Conservation (phyloP, 2,888 invertebrate genomes). For the Mongoloraphidia duomilia region DNA sequence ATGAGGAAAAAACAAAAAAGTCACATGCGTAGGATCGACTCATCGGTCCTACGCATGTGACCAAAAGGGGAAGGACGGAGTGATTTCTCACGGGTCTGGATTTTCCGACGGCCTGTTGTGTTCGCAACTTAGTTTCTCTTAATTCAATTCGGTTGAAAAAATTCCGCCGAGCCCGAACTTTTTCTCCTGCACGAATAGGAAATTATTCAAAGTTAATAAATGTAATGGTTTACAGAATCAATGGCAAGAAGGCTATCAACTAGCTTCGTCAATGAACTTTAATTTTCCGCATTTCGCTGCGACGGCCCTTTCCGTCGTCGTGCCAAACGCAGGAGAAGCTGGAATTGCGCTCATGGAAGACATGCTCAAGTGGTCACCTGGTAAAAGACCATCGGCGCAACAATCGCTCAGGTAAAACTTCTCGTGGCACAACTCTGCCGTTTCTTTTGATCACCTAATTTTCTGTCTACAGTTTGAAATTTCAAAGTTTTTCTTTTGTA, state of each 20-base stretch:
- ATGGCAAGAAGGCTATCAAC: slow-evolving; percentile 90
- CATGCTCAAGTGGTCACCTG: slow-evolving; percentile 83
- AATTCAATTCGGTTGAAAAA: not conserved
- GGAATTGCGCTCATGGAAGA: slow-evolving; percentile 74
- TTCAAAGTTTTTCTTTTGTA: no score
- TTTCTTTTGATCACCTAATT: no score
- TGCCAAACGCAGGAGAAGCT: slow-evolving; percentile 69
- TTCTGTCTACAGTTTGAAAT: no score
- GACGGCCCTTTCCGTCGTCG: slow-evolving; percentile 63
- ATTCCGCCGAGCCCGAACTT: not conserved
- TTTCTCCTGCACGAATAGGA: not conserved
- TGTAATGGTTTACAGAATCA: slow-evolving; percentile 42
- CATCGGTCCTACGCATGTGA: no score
- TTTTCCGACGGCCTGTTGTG: no score
- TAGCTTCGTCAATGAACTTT: slow-evolving; percentile 89
- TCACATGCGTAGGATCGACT: not conserved
- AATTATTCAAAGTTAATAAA: not conserved
- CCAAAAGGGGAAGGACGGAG: not conserved
- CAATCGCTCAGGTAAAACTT: slow-evolving; percentile 41
- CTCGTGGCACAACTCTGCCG: no score
- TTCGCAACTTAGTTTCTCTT: not conserved
- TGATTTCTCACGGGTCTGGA: not conserved
- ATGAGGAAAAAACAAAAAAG: not conserved
- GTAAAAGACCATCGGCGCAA: slow-evolving; percentile 81
- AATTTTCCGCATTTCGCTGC: slow-evolving; percentile 82